A percentile compares a stretch with the other conserved stretches of the same genome.
Evolutionary conservation across 2,113 vertebrate genomes (phyloP).

Genomic region (Egretta garzetta): DNA sequence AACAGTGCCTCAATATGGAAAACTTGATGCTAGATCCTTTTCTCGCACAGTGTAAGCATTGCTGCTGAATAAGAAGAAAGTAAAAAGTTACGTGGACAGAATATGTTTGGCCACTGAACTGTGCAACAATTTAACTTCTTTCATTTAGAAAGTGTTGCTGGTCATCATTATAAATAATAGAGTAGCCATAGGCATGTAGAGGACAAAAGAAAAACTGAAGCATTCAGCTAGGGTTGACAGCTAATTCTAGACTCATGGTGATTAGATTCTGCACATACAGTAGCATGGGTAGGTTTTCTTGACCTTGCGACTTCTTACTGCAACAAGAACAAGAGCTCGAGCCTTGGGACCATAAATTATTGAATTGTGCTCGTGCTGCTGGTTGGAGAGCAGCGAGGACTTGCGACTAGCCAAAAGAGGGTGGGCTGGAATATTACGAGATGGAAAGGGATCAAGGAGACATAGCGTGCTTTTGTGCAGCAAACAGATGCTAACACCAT

Average conservation of each 20-base stretch:
- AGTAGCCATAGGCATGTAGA: fast-evolving
- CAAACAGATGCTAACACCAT: not conserved
- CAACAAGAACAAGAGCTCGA: not conserved
- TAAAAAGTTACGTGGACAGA: not conserved
- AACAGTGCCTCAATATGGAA: not conserved
- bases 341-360: not conserved
- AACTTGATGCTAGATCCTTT: not conserved
- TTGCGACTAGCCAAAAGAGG: not conserved
- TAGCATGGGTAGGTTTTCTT: not conserved
- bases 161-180: not conserved
- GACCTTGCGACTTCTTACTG: not conserved
- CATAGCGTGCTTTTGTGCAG: not conserved
- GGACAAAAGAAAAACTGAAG: not conserved
- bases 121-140: not conserved
- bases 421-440: not conserved
- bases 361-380: not conserved
- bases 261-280: not conserved
- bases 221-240: not conserved
- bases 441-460: not conserved
- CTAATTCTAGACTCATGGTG: not conserved
- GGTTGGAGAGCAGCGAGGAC: not conserved
- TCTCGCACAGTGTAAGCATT: not conserved
- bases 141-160: not conserved
- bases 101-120: not conserved
- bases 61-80: not conserved